Percentiles rank a stretch among this genome's conserved stretches.
These are phyloP conservation scores for Empidonax alnorum DNA, from an alignment of 2,113 vertebrate genomes.

Conservation along the genomic window DNA sequence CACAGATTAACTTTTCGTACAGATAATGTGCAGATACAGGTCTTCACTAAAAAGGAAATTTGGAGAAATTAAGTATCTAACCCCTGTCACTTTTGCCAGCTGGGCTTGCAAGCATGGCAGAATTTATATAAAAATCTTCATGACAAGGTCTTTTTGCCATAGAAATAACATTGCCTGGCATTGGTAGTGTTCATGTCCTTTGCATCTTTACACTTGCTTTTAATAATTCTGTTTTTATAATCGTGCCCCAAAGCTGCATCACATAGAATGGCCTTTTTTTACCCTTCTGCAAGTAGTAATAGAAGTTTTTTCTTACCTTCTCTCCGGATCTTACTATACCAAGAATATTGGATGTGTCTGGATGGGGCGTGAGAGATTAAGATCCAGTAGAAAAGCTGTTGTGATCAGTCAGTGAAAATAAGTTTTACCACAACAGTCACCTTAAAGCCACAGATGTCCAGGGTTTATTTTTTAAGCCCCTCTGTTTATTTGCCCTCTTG, in stretches of 20 bases:
- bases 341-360: background rate
- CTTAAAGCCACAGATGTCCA: background rate
- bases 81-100: background rate
- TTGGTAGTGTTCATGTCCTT: background rate
- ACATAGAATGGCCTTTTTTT: background rate
- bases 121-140: background rate
- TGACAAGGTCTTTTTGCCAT: background rate
- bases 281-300: background rate
- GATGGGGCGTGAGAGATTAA: background rate
- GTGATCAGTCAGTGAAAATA: background rate
- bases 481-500: constrained; percentile 1
- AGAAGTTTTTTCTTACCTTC: background rate
- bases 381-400: background rate
- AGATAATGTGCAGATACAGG: background rate
- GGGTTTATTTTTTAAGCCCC: constrained; percentile 2
- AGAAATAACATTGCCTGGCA: background rate
- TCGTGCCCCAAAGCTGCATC: background rate
- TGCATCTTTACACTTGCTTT: background rate
- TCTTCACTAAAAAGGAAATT: background rate
- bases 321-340: background rate
- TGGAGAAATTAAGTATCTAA: background rate
- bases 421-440: background rate
- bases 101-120: background rate
- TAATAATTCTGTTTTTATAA: background rate
- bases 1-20: background rate